Base-by-base conservation (phyloP, 2,797 vertebrate genomes). In the Sebastes iracundus region DNA sequence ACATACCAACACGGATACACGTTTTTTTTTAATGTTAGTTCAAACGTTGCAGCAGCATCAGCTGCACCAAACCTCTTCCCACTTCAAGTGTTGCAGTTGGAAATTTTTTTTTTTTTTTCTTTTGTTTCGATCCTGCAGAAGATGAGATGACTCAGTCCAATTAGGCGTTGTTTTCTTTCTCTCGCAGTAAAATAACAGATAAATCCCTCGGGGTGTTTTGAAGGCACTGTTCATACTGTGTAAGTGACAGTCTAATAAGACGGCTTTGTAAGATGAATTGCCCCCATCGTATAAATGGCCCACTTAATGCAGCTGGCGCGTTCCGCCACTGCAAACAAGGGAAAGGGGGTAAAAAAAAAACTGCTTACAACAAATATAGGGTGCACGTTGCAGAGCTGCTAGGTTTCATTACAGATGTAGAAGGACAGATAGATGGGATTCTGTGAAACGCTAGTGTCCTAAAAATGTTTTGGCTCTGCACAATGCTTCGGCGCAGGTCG, bases 241-340 rank as follows among this genome's bases (percentile, higher is more conserved):
- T 93, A 93, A 94, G 93, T 93, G 92, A 95, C 93, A 93, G 93
- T 90, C 92, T 94, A 94, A 95, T 94, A 95, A 95, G 92, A 94
- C 87, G 91, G 88, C 92, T 93, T 92, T 92, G 89, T 92, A 94
- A 94, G 94, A 95, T 94, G 91, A 94, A 94, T 95, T 92, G 93
- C 91, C 90, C 91, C 93, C 91, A 88, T 92, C 87, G 85, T 91
- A 92, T 91, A 94, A 94, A 94, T 93, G 93, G 89, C 93, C 93
- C 92, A 94, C 92, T 94, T 95, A 94, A 94, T 93, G 93, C 93
- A 91, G 93, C 90, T 87, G 91, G 78, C 46, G 85, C 82, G 81
- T 92, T 90, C 90, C 82, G 53, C 79, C 85, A 87, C 88, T 85
- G 89, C 87, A 90, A 93, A 93, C 81, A 86, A 80, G 58, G 72